These are phyloP conservation scores for Palythoa grandis DNA, from an alignment of 92 coral and sea anemone species.

Conservation along the genomic window DNA sequence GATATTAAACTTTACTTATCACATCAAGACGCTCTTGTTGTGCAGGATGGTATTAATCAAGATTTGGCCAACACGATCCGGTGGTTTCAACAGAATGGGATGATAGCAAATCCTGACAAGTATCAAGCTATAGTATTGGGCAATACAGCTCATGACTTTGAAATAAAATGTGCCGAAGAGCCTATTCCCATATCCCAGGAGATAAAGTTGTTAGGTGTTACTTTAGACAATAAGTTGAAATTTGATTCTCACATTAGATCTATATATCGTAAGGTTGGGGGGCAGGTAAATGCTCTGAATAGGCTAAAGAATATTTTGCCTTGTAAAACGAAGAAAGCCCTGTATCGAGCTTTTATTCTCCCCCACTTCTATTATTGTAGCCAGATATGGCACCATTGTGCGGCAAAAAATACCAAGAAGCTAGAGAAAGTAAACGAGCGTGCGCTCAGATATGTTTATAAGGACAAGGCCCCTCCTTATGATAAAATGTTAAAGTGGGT, in stretches of 20 bases:
- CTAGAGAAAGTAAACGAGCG: too few species aligned
- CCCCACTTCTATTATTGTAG: conserved; percentile 48
- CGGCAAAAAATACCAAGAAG: background rate
- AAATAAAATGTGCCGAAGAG: too few species aligned
- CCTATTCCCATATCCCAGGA: too few species aligned
- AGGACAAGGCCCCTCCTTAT: conserved; percentile 39
- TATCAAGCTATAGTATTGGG: background rate
- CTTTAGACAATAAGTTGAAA: too few species aligned
- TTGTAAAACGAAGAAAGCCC: conserved; percentile 39
- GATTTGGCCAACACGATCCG: conserved; percentile 40
- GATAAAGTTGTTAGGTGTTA: too few species aligned
- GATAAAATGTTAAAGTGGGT: conserved; percentile 6
- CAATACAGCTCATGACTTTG: too few species aligned
- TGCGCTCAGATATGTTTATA: conserved; percentile 20
- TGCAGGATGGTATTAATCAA: conserved; percentile 42
- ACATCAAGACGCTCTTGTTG: conserved; percentile 35
- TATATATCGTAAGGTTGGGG: background rate
- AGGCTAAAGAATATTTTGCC: conserved; percentile 58
- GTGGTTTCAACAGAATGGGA: conserved; percentile 57
- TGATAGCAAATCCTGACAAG: conserved; percentile 48
- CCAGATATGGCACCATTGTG: too few species aligned
- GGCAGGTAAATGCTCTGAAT: conserved; percentile 56
- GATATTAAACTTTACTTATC: conserved; percentile 44
- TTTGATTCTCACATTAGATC: background rate
- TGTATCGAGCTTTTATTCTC: conserved; percentile 57